These are phyloP conservation scores for Notothenia rossii DNA, from an alignment of 2,113 vertebrate genomes.

Conservation along the genomic window DNA sequence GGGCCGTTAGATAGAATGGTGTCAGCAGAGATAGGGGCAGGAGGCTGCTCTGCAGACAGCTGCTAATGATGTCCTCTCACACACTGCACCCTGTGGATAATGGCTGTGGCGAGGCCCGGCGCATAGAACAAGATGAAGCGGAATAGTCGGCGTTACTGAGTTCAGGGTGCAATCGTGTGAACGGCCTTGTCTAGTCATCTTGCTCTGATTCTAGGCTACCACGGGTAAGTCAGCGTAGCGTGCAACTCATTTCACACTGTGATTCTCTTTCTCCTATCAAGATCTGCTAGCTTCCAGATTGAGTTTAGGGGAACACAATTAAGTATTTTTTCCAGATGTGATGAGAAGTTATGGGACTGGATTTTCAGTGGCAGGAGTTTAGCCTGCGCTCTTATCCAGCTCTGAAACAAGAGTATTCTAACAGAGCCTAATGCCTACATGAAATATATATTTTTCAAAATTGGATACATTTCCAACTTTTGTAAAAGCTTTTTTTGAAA, in stretches of 20 bases:
- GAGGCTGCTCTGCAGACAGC: constrained; percentile 68
- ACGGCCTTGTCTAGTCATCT: constrained; percentile 68
- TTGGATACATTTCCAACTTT: background rate
- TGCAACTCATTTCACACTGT: constrained; percentile 78
- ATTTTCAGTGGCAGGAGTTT: constrained; percentile 44
- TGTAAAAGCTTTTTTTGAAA: constrained; percentile 21
- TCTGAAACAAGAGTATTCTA: constrained; percentile 32
- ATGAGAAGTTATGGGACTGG: constrained; percentile 63
- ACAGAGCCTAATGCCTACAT: constrained; percentile 7
- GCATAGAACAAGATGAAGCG: constrained; percentile 53
- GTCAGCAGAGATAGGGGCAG: constrained; percentile 59
- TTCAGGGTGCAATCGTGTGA: constrained; percentile 49
- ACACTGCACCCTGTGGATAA: constrained; percentile 65
- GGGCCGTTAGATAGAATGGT: constrained; percentile 59
- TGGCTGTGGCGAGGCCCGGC: constrained; percentile 52
- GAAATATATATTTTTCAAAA: constrained; percentile 19
- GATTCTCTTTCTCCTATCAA: constrained; percentile 70
- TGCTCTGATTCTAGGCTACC: constrained; percentile 55
- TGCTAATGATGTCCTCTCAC: constrained; percentile 80
- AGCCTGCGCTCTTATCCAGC: constrained; percentile 29
- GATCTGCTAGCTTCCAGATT: constrained; percentile 72
- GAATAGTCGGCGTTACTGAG: constrained; percentile 53
- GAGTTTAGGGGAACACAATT: constrained; percentile 73
- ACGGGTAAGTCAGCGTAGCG: constrained; percentile 59
- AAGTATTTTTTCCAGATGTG: constrained; percentile 71